Evolutionary conservation across 2,888 invertebrate genomes (phyloP), one percentile per base, ranked within the genome.

Genomic region (Leptinotarsa peninsularis): DNA sequence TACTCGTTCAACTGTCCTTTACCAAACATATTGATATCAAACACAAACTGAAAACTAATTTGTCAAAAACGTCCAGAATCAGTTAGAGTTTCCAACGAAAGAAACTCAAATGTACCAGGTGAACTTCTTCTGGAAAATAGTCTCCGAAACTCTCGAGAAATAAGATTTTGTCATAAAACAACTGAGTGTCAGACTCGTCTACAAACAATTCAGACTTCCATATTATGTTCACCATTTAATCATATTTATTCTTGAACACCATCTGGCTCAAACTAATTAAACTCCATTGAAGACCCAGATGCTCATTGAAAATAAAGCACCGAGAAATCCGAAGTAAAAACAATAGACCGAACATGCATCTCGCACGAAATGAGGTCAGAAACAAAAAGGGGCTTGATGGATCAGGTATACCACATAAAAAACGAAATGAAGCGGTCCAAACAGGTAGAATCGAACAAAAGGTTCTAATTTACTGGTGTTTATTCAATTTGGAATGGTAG

Each of bases 361-460:
- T 63, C 63, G 43, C 63, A 63, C 43, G 43, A 63, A 63, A 63
- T 17, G 3, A 63, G 63, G 63, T 33, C 33, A 63, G 15, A 63
- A 63, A 63, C 63, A 63, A 63, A 63, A 63, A 43, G 63, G 10
- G 33, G 5, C 63, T 43, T 33, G 4, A 33, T n/a, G 63, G 63
- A 17, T 7, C 63, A 63, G 63, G 63, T 63, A 63, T n/a, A 63
- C n/a, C 33, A n/a, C 63, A n/a, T 63, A 63, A 43, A 63, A 63
- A 63, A n/a, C 43, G 27, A 43, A 43, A 43, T 15, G n/a, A 43
- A 33, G 17, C 17, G 33, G 63, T 43, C 15, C 17, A n/a, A 58
- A 63, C 63, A 63, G 63, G 63, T 63, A 63, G 63, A 63, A 33
- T 63, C 63, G 63, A 63, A 63, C 63, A 63, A 63, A 63, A 43